Conservation (phyloP, 2,797 vertebrate species). For the Momotus momota region DNA sequence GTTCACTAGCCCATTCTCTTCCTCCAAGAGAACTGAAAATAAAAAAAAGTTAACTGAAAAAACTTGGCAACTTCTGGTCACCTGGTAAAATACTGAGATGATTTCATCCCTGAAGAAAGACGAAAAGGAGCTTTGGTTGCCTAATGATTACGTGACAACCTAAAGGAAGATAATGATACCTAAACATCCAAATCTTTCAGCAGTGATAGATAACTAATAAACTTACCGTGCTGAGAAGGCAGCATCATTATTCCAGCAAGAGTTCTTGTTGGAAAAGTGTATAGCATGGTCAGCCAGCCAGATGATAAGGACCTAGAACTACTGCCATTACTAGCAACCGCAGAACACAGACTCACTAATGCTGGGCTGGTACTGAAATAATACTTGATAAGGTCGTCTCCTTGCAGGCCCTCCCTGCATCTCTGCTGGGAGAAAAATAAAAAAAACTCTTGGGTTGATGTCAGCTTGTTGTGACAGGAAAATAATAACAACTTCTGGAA, state of each 20-base stretch:
- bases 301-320: background rate
- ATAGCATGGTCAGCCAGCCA: background rate
- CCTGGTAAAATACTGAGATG: background rate
- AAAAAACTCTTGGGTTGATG: background rate
- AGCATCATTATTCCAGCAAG: background rate
- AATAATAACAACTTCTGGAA: background rate
- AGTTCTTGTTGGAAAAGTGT: background rate
- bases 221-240: background rate
- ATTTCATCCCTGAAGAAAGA: background rate
- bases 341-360: background rate
- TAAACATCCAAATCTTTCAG: background rate
- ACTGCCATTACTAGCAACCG: background rate
- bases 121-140: background rate
- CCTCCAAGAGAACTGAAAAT: background rate
- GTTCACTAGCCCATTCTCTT: background rate
- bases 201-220: background rate
- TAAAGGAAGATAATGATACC: background rate
- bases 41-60: background rate
- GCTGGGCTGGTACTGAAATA: background rate
- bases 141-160: background rate
- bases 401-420: background rate
- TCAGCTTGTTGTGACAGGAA: background rate
- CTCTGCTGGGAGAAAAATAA: background rate
- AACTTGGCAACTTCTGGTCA: background rate
- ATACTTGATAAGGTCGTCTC: background rate